phyloP scores from a whole-genome alignment of 2,888 invertebrate species.

The Oscheius sp. region DNA sequence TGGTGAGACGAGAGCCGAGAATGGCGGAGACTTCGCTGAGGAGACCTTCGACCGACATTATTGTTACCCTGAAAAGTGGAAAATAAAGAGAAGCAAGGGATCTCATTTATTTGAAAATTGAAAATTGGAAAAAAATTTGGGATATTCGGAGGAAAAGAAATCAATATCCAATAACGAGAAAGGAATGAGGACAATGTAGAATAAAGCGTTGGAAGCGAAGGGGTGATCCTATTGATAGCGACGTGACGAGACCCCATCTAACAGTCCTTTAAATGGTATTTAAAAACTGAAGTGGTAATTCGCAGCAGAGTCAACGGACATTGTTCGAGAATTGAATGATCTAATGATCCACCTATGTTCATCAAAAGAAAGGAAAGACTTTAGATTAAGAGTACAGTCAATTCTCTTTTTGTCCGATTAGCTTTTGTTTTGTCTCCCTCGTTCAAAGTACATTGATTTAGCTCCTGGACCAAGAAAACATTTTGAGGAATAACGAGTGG shows the following conservation, averaged over 20 bases:
- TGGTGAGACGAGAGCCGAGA: constrained; percentile 42
- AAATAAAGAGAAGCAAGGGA: not conserved
- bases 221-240: not conserved
- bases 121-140: not conserved
- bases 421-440: too few relatives aligned
- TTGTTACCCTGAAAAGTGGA: constrained; percentile 34
- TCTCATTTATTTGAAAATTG: not conserved
- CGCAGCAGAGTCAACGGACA: too few relatives aligned
- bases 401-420: too few relatives aligned
- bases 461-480: too few relatives aligned
- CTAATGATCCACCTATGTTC: too few relatives aligned
- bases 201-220: not conserved
- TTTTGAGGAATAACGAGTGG: too few relatives aligned
- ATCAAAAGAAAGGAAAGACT: too few relatives aligned
- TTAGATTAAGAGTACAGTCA: too few relatives aligned
- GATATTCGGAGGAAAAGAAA: not conserved
- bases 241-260: not conserved
- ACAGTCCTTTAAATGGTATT: too few relatives aligned
- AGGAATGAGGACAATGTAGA: not conserved
- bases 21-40: constrained; percentile 48
- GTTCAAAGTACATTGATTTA: too few relatives aligned
- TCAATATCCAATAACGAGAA: not conserved
- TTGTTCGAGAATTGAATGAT: too few relatives aligned
- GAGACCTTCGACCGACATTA: constrained; percentile 58
- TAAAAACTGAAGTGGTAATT: too few relatives aligned